phyloP scores from a whole-genome alignment of 1,140 invertebrate genomes.

The Nephotettix cincticeps region DNA sequence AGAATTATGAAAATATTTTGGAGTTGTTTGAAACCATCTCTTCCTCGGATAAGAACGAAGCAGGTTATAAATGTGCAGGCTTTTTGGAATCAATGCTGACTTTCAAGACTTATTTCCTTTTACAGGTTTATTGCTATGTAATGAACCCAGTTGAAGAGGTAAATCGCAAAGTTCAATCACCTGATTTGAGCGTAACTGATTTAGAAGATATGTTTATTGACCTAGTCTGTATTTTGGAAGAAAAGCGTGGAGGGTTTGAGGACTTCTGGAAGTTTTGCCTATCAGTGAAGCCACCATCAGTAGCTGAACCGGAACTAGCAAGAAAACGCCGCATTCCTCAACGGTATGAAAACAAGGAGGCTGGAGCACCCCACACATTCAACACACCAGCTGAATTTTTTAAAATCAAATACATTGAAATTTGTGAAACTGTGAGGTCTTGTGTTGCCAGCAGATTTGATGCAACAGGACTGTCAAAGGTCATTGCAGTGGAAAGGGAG shows the following conservation, averaged over 20 bases:
- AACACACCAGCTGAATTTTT: too few species aligned
- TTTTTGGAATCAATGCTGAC: too few species aligned
- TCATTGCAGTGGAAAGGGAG: too few species aligned
- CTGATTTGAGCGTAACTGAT: background rate
- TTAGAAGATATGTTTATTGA: background rate
- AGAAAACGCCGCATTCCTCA: too few species aligned
- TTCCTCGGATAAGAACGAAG: background rate
- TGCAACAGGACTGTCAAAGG: too few species aligned
- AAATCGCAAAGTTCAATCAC: background rate
- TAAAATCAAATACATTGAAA: too few species aligned
- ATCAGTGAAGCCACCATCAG: background rate
- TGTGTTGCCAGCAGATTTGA: too few species aligned
- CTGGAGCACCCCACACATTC: too few species aligned
- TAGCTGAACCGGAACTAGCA: background rate
- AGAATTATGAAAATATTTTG: too few species aligned
- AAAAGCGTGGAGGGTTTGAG: background rate
- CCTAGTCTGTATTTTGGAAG: background rate
- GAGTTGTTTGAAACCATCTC: background rate
- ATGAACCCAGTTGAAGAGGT: background rate
- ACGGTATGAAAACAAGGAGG: too few species aligned
- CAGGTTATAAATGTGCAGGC: background rate
- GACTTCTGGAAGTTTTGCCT: background rate
- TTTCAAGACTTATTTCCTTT: background rate
- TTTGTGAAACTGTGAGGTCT: too few species aligned
- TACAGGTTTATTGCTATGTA: background rate